phyloP scores from a whole-genome alignment of 2,113 vertebrate genomes.

The Malaclemys terrapin region DNA sequence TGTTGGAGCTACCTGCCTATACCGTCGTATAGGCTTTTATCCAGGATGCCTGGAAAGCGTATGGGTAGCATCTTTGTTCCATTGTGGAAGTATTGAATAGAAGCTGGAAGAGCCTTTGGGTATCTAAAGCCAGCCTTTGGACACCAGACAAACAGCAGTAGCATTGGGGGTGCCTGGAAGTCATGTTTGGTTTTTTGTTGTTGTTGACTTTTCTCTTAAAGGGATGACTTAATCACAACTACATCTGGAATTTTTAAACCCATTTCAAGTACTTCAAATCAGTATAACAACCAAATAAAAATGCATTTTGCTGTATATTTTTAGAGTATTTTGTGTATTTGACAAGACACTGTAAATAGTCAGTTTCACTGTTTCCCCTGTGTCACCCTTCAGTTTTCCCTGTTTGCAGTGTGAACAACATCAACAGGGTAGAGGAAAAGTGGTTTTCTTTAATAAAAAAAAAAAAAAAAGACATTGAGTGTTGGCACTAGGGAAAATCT shows the following conservation, averaged over 20 bases:
- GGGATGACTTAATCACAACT: not conserved
- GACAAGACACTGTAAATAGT: too few relatives aligned
- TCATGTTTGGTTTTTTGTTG: not conserved
- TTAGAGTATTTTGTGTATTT: not conserved
- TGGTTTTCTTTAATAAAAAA: not conserved
- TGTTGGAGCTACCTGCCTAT: accelerated
- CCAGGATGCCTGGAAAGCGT: not conserved
- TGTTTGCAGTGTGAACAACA: slow-evolving; percentile 48
- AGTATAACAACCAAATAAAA: not conserved
- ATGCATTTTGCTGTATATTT: not conserved
- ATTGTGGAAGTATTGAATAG: not conserved
- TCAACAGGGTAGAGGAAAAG: slow-evolving; percentile 47
- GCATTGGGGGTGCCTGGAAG: not conserved
- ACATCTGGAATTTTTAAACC: slow-evolving; percentile 13
- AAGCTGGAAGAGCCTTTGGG: not conserved
- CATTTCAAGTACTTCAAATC: not conserved
- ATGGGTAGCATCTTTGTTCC: not conserved
- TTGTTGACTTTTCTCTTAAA: not conserved
- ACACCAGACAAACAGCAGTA: not conserved
- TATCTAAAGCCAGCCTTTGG: not conserved
- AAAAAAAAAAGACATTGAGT: not conserved
- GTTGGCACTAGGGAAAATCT: slow-evolving; percentile 60
- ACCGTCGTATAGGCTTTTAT: not conserved
- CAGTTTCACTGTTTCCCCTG: slow-evolving; percentile 30
- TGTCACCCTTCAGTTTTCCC: slow-evolving; percentile 55